Conservation (phyloP, 2,888 invertebrate genomes). For the Zeuzera pyrina region DNA sequence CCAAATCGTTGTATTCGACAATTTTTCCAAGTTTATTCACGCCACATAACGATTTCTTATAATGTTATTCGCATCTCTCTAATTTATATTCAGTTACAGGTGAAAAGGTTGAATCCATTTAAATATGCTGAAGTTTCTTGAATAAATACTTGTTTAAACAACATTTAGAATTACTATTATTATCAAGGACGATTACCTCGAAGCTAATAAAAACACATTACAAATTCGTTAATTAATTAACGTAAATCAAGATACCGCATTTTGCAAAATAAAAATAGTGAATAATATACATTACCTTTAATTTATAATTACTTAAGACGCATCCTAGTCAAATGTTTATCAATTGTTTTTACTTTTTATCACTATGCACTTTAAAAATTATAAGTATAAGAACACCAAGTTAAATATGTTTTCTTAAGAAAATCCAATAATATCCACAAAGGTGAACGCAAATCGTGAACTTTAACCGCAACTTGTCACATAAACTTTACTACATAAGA, state of each 20-base stretch:
- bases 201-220: too few relatives aligned
- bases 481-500: constrained; percentile 30
- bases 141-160: background rate
- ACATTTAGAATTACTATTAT: background rate
- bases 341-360: background rate
- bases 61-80: constrained; percentile 16
- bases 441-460: constrained; percentile 34
- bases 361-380: constrained; percentile 6
- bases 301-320: too few relatives aligned
- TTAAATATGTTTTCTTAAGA: constrained; percentile 11
- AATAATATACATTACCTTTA: too few relatives aligned
- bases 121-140: too few relatives aligned
- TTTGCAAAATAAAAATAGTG: too few relatives aligned
- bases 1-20: too few relatives aligned
- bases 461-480: constrained; percentile 55
- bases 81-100: constrained; percentile 45
- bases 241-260: too few relatives aligned
- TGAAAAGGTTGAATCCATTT: constrained; percentile 32
- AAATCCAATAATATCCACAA: constrained; percentile 37
- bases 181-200: too few relatives aligned
- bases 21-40: constrained; percentile 5
- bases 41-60: constrained; percentile 1
- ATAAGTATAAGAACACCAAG: constrained; percentile 7
- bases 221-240: too few relatives aligned
- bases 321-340: background rate